Base-by-base conservation (phyloP, 2,113 vertebrate genomes). In the Salvator merianae region DNA sequence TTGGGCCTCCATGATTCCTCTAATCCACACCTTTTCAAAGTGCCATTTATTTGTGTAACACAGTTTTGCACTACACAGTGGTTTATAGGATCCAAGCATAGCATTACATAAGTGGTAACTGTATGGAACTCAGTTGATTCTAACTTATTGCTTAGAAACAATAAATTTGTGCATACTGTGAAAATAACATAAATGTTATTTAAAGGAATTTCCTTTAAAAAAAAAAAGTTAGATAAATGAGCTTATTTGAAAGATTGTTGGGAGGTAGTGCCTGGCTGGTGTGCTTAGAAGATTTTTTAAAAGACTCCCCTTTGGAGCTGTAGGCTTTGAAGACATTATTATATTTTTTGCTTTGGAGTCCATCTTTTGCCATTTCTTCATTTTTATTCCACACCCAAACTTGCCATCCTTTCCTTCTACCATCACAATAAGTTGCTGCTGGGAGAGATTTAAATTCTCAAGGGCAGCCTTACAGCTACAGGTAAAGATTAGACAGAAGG, bases 241-340 rank as follows among this genome's bases (percentile, higher is more conserved):
- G 10, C 50, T 9, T 53, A 14, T 47, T 77, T 76, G 9, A 68
- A 71, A 71, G 55, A 38, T 36, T 40, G 34, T 65, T 12, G 34
- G 13, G 55, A 38, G 55, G 3, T 18, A 14, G 32, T 40, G n/a
- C 24, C 32, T 55, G 24, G 24, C n/a, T n/a, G n/a, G n/a, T 82
- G n/a, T 59, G 32, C 32, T 22, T 32, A 77, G 30, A 77, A 84
- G 30, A 20, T 20, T 47, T 32, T 32, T 43, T 12, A 28, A 66
- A 76, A 68, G 34, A 16, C 24, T 71, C 81, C 81, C 80, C 70
- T 81, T 89, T 82, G 78, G 26, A 8, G 4, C 30, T 84, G 83
- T 92, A 83, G 84, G 90, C 88, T 88, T 90, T 87, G 94, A 92
- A 88, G 55, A 95, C 91, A 38, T 13, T 40, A 2, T 79, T 77